These are phyloP conservation scores for Dryomyza anilis DNA, from an alignment of 2,888 invertebrate species.

Conservation along the genomic window DNA sequence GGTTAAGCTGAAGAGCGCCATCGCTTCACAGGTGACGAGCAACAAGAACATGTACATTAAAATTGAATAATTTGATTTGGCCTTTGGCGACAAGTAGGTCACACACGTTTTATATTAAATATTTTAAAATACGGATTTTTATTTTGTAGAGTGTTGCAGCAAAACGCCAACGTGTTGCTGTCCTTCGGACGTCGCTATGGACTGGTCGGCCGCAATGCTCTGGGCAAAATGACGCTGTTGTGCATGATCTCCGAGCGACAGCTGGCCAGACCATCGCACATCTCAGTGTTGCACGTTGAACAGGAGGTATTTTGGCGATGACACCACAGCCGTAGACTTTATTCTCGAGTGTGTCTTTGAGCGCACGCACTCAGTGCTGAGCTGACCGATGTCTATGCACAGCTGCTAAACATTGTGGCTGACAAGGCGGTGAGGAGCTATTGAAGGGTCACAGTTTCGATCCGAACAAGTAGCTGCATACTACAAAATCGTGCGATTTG, in stretches of 20 bases:
- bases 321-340: slow-evolving; percentile 92
- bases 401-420: no score
- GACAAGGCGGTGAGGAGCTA: no score
- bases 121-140: no score
- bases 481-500: no score
- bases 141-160: slow-evolving; percentile 80
- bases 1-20: slow-evolving; percentile 73
- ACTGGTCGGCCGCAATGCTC: slow-evolving; percentile 93
- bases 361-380: slow-evolving; percentile 73
- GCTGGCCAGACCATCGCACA: slow-evolving; percentile 91
- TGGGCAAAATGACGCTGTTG: slow-evolving; percentile 96
- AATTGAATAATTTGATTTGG: slow-evolving; percentile 97
- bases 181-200: slow-evolving; percentile 95
- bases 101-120: background rate
- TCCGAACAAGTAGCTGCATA: no score
- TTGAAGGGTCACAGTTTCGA: no score
- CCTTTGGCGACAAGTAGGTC: slow-evolving; percentile 90
- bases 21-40: slow-evolving; percentile 89
- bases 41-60: slow-evolving; percentile 96
- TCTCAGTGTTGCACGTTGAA: slow-evolving; percentile 94
- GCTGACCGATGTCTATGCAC: no score
- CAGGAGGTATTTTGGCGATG: slow-evolving; percentile 98
- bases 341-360: slow-evolving; percentile 92
- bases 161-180: slow-evolving; percentile 86
- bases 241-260: slow-evolving; percentile 93